Evolutionary conservation across 2,888 invertebrate genomes (phyloP), one percentile per base, ranked within the genome.

Genomic region (Drosophila emarginata): DNA sequence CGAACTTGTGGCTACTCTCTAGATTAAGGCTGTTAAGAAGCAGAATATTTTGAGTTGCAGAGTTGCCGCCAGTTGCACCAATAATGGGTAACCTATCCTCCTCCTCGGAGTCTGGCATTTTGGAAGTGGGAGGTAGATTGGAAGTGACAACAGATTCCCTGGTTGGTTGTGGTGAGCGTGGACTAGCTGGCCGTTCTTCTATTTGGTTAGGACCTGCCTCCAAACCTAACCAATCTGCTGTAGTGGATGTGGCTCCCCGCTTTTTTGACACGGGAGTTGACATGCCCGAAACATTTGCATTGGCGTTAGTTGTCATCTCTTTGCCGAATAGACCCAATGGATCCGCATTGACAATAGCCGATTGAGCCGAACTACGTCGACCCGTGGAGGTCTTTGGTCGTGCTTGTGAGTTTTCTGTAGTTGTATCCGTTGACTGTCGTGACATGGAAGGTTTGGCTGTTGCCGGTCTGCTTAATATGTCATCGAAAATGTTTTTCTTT

Each of bases 221-320:
- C n/a, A 91, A 72, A 0, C 91, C 92, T 37, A 91, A 71, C 92
- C 92, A 92, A 68, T 91, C 91, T 0, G 91, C 90, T 0, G 91
- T 89, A 21, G 45, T 45, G 18, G 45, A 45, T 21, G 45, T 6
- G 11, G 80, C 71, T 6, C 78, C 85, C 2, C 82, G 82, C 59
- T 89, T 89, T 39, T 86, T 80, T 14, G 80, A 77, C 9, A 80
- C 79, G 6, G 90, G 90, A 0, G 91, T 89, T 0, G 89, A 88
- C 65, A 87, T 77, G 0, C 80, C 80, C 2, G 80, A 77, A 0
- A 76, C 68, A 0, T 76, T 72, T 4, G 72, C 72, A 45, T 76
- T 79, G 0, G 78, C 64, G 0, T 75, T 72, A 4, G 71, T 69
- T 37, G 76, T 78, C 0, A 77, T 62, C 15, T 90, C 91, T 58